Conservation (phyloP, 2,888 invertebrate species). For the Caenorhabditis virilis region DNA sequence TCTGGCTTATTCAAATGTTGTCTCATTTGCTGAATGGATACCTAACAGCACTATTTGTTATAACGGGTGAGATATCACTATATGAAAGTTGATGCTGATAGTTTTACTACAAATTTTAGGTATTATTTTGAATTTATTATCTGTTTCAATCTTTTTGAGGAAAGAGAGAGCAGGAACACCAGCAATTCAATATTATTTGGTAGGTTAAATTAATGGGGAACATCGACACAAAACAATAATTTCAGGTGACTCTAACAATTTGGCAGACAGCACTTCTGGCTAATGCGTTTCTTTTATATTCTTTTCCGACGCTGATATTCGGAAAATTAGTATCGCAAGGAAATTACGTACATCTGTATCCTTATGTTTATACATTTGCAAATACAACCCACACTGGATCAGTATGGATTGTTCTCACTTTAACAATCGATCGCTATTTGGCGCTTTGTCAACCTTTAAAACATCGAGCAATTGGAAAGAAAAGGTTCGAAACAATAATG, state of each 20-base stretch:
- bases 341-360: conserved; percentile 62
- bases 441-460: conserved; percentile 65
- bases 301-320: conserved; percentile 60
- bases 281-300: conserved; percentile 66
- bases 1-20: conserved; percentile 50
- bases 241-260: conserved; percentile 62
- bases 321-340: conserved; percentile 48
- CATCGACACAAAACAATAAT: too few species aligned
- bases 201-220: too few species aligned
- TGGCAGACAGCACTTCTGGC: conserved; percentile 67
- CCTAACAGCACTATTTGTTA: conserved; percentile 63
- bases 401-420: conserved; percentile 66
- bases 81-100: background rate
- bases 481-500: conserved; percentile 41
- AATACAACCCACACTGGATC: conserved; percentile 66
- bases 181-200: conserved; percentile 67
- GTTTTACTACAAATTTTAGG: conserved; percentile 35
- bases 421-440: conserved; percentile 66
- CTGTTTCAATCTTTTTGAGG: conserved; percentile 62
- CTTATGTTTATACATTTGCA: conserved; percentile 64
- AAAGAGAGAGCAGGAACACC: conserved; percentile 61
- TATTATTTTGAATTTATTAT: conserved; percentile 61
- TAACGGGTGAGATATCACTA: conserved; percentile 37
- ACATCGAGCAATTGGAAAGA: conserved; percentile 65
- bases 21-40: conserved; percentile 66